Conservation (phyloP, 2,113 vertebrate species). For the Mus pahari region DNA sequence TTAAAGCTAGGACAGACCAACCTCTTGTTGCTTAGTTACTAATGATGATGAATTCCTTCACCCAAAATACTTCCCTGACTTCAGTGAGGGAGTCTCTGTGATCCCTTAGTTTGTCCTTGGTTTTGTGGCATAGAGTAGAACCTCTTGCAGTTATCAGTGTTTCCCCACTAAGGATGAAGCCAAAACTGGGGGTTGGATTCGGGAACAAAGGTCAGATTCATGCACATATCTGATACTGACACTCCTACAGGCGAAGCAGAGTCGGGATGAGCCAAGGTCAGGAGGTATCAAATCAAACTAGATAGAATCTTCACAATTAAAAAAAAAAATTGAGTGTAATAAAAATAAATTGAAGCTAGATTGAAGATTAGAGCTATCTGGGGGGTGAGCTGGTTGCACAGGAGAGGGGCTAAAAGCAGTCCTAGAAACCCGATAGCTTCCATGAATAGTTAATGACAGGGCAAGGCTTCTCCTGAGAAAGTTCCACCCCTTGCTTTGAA, state of each 20-base stretch:
- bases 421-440: constrained; percentile 54
- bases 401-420: constrained; percentile 26
- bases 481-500: neutral
- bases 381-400: neutral
- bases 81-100: neutral
- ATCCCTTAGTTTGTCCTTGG: neutral
- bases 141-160: neutral
- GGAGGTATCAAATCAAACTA: neutral
- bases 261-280: neutral
- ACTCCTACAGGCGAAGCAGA: neutral
- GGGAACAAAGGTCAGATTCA: neutral
- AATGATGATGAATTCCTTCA: neutral
- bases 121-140: neutral
- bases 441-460: constrained; percentile 62
- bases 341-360: constrained; percentile 62
- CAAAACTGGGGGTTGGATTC: neutral
- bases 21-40: neutral
- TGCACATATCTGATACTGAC: neutral
- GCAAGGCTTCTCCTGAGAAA: constrained; percentile 37
- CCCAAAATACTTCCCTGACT: neutral
- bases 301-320: neutral
- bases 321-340: constrained; percentile 8
- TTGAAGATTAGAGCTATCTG: constrained; percentile 42
- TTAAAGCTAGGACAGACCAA: neutral
- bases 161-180: neutral